Evolutionary conservation across 2,797 vertebrate genomes (phyloP).

Genomic region (Rhinatrema bivittatum): DNA sequence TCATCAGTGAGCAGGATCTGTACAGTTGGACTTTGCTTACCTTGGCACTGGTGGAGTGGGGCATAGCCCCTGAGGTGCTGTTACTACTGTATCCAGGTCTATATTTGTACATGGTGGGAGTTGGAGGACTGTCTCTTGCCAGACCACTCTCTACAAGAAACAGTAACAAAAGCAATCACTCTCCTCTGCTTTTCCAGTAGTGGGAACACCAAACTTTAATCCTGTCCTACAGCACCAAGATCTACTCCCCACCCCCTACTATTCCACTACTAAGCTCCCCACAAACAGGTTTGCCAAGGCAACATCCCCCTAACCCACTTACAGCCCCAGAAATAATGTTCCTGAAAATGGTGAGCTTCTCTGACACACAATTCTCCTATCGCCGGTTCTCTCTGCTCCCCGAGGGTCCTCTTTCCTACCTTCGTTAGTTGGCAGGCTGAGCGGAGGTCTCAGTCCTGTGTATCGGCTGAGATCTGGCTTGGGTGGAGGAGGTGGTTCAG

Average conservation of each 20-base stretch:
- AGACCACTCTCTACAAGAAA: constrained; percentile 73
- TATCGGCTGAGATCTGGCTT: constrained; percentile 88
- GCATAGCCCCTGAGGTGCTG: constrained; percentile 58
- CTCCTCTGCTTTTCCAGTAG: fast-evolving
- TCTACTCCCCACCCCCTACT: too few species aligned
- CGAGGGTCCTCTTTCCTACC: constrained; percentile 41
- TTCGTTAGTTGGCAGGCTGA: constrained; percentile 55
- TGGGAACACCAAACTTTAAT: background rate
- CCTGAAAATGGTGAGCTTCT: background rate
- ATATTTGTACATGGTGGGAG: constrained; percentile 93
- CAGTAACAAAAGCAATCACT: background rate
- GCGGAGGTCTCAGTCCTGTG: constrained; percentile 60
- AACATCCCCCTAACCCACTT: background rate
- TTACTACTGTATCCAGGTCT: constrained; percentile 75
- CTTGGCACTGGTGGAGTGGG: constrained; percentile 73
- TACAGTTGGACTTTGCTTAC: too few species aligned
- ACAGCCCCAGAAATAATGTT: constrained; percentile 15
- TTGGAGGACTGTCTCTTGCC: constrained; percentile 76
- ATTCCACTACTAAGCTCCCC: background rate
- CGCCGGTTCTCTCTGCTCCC: background rate
- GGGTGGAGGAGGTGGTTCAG: constrained; percentile 88
- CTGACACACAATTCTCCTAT: background rate
- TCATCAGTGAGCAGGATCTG: too few species aligned
- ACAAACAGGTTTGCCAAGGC: too few species aligned
- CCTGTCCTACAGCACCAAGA: background rate